phyloP scores from a whole-genome alignment of 2,113 vertebrate species.

The Melanostigma gelatinosum region DNA sequence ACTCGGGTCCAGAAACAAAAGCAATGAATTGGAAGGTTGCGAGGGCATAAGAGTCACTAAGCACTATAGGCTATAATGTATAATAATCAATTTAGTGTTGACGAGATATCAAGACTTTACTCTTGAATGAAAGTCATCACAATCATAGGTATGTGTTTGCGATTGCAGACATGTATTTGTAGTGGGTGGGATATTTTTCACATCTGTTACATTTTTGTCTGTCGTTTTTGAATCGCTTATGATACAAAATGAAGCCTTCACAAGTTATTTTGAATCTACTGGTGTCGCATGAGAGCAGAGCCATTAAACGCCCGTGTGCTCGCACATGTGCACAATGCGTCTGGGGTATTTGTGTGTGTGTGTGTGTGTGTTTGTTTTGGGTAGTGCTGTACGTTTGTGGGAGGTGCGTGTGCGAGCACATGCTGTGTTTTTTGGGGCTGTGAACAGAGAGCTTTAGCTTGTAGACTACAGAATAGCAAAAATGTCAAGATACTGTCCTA shows the following conservation, averaged over 20 bases:
- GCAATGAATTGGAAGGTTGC: constrained; percentile 34
- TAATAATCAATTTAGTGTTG: constrained; percentile 27
- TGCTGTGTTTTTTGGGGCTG: constrained; percentile 52
- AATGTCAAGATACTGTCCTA: constrained; percentile 85
- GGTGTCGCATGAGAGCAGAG: constrained; percentile 11
- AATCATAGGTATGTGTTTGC: constrained; percentile 1
- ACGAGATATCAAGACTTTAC: not conserved
- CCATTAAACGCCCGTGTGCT: not conserved
- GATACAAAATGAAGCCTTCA: not conserved
- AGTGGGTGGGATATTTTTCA: not conserved
- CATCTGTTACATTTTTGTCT: not conserved
- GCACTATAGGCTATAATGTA: constrained; percentile 26
- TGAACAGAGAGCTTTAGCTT: constrained; percentile 76
- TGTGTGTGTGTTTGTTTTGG: constrained; percentile 48
- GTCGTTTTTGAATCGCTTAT: constrained; percentile 5
- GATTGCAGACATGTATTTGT: not conserved
- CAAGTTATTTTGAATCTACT: constrained; percentile 1
- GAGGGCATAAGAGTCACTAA: constrained; percentile 44
- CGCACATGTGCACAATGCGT: constrained; percentile 1
- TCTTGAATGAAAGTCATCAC: constrained; percentile 25
- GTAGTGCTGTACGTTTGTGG: constrained; percentile 38
- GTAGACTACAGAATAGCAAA: constrained; percentile 73
- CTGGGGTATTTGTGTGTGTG: not conserved
- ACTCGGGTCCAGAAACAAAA: constrained; percentile 28
- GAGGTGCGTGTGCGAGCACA: constrained; percentile 47